phyloP scores from a whole-genome alignment of 1,140 invertebrate genomes.

The Bombus confusus region DNA sequence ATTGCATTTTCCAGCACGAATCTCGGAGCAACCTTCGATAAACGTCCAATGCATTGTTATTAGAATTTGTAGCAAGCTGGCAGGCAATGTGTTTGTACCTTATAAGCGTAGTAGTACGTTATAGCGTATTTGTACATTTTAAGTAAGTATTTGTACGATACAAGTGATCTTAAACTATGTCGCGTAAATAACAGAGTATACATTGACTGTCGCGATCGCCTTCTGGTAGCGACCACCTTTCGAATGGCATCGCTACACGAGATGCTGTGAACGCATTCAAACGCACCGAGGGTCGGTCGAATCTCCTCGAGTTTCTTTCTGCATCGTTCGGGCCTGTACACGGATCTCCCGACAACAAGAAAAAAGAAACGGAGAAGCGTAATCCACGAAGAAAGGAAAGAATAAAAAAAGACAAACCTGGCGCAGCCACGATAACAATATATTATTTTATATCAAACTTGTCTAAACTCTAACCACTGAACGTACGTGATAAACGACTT shows the following conservation, averaged over 20 bases:
- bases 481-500: background rate
- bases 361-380: background rate
- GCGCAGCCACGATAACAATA: background rate
- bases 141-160: background rate
- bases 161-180: slow-evolving; percentile 47
- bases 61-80: background rate
- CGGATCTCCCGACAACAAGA: slow-evolving; percentile 1
- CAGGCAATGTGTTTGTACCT: slow-evolving; percentile 27
- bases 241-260: slow-evolving; percentile 35
- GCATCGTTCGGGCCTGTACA: background rate
- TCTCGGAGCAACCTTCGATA: background rate
- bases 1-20: background rate
- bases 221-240: slow-evolving; percentile 34
- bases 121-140: too few relatives aligned
- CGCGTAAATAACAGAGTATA: slow-evolving; percentile 52
- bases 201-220: slow-evolving; percentile 22
- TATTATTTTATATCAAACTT: background rate
- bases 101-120: too few relatives aligned
- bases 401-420: too few relatives aligned
- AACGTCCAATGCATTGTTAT: background rate
- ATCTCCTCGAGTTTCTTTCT: background rate
- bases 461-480: background rate
- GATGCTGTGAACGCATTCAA: slow-evolving; percentile 25
- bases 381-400: too few relatives aligned
- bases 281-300: slow-evolving; percentile 3